Percentiles rank a stretch among this genome's conserved stretches.
Evolutionary conservation across 2,888 invertebrate species (phyloP).

Genomic region (Meta bourneti): DNA sequence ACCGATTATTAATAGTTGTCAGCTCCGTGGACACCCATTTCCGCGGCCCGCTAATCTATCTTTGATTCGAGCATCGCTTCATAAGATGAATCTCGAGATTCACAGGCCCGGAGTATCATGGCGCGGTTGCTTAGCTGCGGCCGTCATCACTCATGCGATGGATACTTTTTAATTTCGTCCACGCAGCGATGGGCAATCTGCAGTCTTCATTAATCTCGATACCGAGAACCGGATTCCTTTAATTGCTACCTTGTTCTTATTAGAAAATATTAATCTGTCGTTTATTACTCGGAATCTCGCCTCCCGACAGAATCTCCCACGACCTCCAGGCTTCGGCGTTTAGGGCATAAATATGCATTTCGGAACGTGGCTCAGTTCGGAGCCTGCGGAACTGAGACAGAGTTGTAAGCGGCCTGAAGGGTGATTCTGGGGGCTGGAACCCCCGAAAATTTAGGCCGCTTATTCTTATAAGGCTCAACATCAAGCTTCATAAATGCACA

Average conservation of each 20-base stretch:
- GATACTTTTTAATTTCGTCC: slow-evolving; percentile 58
- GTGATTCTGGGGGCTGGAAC: too few species aligned
- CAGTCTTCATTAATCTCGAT: slow-evolving; percentile 53
- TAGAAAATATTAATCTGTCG: slow-evolving; percentile 67
- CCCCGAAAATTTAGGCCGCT: too few species aligned
- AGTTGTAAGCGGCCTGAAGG: too few species aligned
- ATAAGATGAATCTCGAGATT: slow-evolving; percentile 33
- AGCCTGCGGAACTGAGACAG: too few species aligned
- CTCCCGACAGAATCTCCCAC: slow-evolving; percentile 47
- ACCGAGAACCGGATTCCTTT: slow-evolving; percentile 53
- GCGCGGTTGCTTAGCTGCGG: neutral
- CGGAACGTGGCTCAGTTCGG: too few species aligned
- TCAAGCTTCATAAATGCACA: too few species aligned
- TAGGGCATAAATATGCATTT: neutral
- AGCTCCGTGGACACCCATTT: slow-evolving; percentile 13
- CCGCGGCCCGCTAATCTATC: slow-evolving; percentile 19
- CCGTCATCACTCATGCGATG: slow-evolving; percentile 47
- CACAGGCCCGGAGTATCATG: slow-evolving; percentile 1
- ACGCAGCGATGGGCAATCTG: slow-evolving; percentile 25
- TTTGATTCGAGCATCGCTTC: slow-evolving; percentile 11
- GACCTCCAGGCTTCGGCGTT: slow-evolving; percentile 22
- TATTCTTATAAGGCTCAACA: too few species aligned
- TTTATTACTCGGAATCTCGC: slow-evolving; percentile 56
- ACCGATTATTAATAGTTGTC: neutral
- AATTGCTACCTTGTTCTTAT: slow-evolving; percentile 64